Evolutionary conservation across 2,113 vertebrate species (phyloP), one percentile per base, ranked within the genome.

Genomic region (Caranx melampygus): DNA sequence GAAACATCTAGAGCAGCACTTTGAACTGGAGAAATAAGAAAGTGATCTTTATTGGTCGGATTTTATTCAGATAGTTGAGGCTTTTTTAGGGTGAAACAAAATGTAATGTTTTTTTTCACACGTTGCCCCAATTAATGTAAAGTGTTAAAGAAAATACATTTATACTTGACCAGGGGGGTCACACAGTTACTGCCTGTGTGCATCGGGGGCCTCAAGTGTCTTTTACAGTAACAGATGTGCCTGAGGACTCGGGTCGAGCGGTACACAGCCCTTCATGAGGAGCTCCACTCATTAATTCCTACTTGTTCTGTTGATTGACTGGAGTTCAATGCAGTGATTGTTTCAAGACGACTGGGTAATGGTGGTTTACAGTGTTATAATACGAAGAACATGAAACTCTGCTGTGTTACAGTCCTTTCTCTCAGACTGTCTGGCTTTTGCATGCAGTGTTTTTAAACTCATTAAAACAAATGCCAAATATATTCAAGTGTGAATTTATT

Each of bases 381-480:
- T 45, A 72, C 35, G 63, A 76, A 73, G 81, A 81, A 81, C 45
- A 40, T 49, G 68, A 72, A 81, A 63, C 42, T 72, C 40, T n/a
- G 82, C 67, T 26, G 52, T 74, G 71, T 68, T 79, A 60, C 85
- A 71, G 85, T 85, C 81, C 75, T 85, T 85, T 82, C 70, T 87
- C 75, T 84, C 83, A 75, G 84, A 90, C 80, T 82, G 82, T 88
- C 81, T 73, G 82, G 84, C 76, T 78, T 89, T 91, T 92, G 93
- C 92, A 94, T 93, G 92, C 90, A 92, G 86, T 92, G 90, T 92
- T 94, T 94, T 88, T 88, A 90, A 90, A 87, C 55, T 69, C 83
- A 93, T 88, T 92, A 94, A 93, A 93, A 91, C 51, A 91, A 91
- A 92, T 78, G 66, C 44, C 66, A 79, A 86, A 90, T 81, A 64